Evolutionary conservation across 1,140 invertebrate species (phyloP).

Genomic region (Pseudoatta argentina): DNA sequence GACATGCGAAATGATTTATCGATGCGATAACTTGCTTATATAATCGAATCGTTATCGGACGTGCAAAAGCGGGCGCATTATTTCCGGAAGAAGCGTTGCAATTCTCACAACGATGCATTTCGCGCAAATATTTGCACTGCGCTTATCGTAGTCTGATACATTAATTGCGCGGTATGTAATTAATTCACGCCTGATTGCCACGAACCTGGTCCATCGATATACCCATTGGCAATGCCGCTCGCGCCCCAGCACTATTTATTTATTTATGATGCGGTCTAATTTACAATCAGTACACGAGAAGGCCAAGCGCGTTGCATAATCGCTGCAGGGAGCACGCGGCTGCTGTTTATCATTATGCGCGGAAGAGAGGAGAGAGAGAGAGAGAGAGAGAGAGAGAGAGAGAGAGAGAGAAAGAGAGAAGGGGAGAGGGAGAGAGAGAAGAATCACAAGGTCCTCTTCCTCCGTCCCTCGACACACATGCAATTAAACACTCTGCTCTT

Average conservation of each 20-base stretch:
- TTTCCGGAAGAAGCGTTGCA: conserved; percentile 37
- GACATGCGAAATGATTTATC: conserved; percentile 28
- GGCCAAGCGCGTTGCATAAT: conserved; percentile 78
- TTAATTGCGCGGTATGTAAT: conserved; percentile 65
- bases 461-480: conserved; percentile 48
- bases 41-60: neutral
- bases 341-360: conserved; percentile 77
- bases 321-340: conserved; percentile 74
- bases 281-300: conserved; percentile 80
- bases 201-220: neutral
- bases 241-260: conserved; percentile 80
- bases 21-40: neutral
- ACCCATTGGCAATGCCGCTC: conserved; percentile 6
- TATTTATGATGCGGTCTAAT: conserved; percentile 82
- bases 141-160: conserved; percentile 43
- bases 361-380: conserved; percentile 65
- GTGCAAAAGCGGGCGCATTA: conserved; percentile 2
- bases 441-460: conserved; percentile 64
- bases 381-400: conserved; percentile 61
- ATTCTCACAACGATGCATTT: neutral
- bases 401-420: conserved; percentile 36
- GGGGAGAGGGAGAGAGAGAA: conserved; percentile 25
- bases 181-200: conserved; percentile 29
- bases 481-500: conserved; percentile 65
- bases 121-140: conserved; percentile 49